Conservation (phyloP, 2,888 invertebrate genomes). For the Chrysolina haemoptera region DNA sequence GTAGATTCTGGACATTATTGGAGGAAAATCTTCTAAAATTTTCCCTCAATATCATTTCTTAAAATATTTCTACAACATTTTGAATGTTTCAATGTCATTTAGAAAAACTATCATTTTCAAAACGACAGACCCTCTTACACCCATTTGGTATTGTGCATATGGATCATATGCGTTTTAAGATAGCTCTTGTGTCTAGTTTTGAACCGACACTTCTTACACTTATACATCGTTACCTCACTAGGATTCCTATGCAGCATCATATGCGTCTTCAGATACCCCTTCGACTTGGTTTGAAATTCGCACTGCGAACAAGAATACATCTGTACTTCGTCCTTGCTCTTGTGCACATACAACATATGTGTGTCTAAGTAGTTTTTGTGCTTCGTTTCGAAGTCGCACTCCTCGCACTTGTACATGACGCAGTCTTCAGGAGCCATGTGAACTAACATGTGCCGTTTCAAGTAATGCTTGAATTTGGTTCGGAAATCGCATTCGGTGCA, state of each 20-base stretch:
- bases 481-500: slow-evolving; percentile 50
- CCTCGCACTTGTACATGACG: slow-evolving; percentile 51
- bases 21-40: not conserved
- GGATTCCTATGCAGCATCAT: slow-evolving; percentile 52
- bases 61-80: too few species aligned
- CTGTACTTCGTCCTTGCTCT: slow-evolving; percentile 48
- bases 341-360: slow-evolving; percentile 49
- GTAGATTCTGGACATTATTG: not conserved
- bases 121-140: slow-evolving; percentile 9
- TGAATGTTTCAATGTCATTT: too few species aligned
- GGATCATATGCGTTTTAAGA: slow-evolving; percentile 50
- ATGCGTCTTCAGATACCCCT: slow-evolving; percentile 54
- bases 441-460: slow-evolving; percentile 52
- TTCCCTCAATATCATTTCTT: too few species aligned
- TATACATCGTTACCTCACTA: slow-evolving; percentile 50
- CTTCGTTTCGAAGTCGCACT: slow-evolving; percentile 52
- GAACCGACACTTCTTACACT: slow-evolving; percentile 53
- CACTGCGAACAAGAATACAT: slow-evolving; percentile 51
- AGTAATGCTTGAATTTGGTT: slow-evolving; percentile 53
- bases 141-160: slow-evolving; percentile 49
- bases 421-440: slow-evolving; percentile 48
- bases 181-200: slow-evolving; percentile 53
- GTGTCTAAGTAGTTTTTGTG: slow-evolving; percentile 54
- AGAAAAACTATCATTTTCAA: too few species aligned
- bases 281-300: slow-evolving; percentile 52